Evolutionary conservation across 2,113 vertebrate genomes (phyloP).

Genomic region (Psilopogon haemacephalus): DNA sequence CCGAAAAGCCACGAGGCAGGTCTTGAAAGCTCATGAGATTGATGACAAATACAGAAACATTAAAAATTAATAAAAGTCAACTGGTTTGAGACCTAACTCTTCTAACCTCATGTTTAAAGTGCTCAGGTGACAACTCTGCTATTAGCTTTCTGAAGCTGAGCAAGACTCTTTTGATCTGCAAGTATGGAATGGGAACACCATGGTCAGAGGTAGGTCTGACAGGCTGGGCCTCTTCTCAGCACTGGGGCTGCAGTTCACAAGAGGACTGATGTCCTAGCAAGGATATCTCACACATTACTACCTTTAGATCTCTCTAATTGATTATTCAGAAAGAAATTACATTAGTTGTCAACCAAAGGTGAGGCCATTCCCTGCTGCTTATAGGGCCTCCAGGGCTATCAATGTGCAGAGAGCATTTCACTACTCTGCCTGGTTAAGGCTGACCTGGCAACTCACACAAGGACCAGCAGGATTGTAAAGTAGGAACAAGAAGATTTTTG

Average conservation of each 20-base stretch:
- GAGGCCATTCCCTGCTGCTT: not conserved
- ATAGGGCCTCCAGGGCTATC: not conserved
- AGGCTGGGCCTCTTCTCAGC: not conserved
- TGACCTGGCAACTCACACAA: not conserved
- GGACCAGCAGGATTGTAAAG: not conserved
- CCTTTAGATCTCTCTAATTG: not conserved
- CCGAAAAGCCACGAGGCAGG: not conserved
- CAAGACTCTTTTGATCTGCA: not conserved
- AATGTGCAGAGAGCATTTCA: not conserved
- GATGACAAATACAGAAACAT: not conserved
- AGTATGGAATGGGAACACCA: accelerated
- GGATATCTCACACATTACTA: not conserved
- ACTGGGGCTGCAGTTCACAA: not conserved
- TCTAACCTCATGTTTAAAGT: not conserved
- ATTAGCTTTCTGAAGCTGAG: not conserved
- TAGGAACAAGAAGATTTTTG: not conserved
- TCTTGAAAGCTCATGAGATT: not conserved
- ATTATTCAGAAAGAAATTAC: not conserved
- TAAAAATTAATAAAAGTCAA: not conserved
- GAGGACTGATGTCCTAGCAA: not conserved
- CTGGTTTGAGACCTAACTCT: not conserved
- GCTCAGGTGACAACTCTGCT: not conserved
- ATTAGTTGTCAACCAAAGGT: not conserved
- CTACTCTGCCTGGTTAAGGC: not conserved
- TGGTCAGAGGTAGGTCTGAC: not conserved